phyloP scores from a whole-genome alignment of 2,888 invertebrate genomes.

The Drosophila prostipennis region DNA sequence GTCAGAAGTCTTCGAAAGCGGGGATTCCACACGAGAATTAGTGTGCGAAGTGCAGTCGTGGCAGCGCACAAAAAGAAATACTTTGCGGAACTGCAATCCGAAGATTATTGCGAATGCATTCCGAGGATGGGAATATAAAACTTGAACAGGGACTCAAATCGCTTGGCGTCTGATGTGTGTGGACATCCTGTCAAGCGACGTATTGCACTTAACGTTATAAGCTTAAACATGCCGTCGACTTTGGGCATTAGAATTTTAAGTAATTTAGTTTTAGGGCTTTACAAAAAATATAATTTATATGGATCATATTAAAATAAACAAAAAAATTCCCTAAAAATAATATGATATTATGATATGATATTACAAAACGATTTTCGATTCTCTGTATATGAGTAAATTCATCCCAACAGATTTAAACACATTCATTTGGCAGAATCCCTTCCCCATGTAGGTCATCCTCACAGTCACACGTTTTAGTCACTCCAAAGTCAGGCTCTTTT shows the following conservation, averaged over 20 bases:
- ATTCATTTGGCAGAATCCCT: conserved; percentile 3
- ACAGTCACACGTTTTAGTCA: conserved; percentile 17
- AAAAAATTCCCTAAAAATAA: too few species aligned
- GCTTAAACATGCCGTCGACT: not conserved
- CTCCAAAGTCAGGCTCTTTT: conserved; percentile 11
- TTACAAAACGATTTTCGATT: too few species aligned
- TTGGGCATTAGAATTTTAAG: not conserved
- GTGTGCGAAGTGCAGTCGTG: conserved; percentile 21
- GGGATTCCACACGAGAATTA: conserved; percentile 38
- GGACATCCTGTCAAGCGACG: conserved; percentile 10
- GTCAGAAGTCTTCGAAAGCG: conserved; percentile 20
- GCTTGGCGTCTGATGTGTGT: conserved; percentile 14
- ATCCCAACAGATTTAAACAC: not conserved
- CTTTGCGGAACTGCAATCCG: conserved; percentile 40
- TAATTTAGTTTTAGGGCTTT: too few species aligned
- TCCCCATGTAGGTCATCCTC: conserved; percentile 35
- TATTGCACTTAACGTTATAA: not conserved
- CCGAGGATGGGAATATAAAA: conserved; percentile 20
- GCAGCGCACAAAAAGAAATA: conserved; percentile 25
- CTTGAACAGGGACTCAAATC: conserved; percentile 23
- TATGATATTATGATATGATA: too few species aligned
- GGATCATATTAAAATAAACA: too few species aligned
- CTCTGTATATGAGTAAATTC: too few species aligned
- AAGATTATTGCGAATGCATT: conserved; percentile 44
- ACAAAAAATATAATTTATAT: too few species aligned